Conservation (phyloP, 1,140 invertebrate genomes). For the Galleria mellonella region DNA sequence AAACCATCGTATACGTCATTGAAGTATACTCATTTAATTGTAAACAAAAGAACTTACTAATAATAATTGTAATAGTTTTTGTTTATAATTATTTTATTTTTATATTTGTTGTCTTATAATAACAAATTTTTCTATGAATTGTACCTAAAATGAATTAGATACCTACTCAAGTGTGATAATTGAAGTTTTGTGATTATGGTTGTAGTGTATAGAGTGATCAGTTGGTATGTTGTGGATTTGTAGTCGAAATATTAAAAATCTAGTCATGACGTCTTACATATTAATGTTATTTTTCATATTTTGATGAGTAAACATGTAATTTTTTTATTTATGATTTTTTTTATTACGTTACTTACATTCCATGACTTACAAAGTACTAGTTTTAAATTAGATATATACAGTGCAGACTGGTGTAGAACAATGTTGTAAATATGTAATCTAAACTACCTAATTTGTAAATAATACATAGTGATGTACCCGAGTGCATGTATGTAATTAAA, state of each 20-base stretch:
- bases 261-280: conserved; percentile 1
- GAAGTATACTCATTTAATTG: conserved; percentile 27
- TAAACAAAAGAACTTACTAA: background rate
- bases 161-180: too few species aligned
- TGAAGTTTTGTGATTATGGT: too few species aligned
- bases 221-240: too few species aligned
- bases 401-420: conserved; percentile 12
- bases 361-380: background rate
- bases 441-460: conserved; percentile 50
- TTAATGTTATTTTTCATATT: background rate
- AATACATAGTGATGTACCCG: conserved; percentile 54
- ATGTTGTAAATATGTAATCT: conserved; percentile 57
- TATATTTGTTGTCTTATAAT: background rate
- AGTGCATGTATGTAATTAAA: conserved; percentile 62
- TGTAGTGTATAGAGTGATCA: too few species aligned
- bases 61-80: background rate
- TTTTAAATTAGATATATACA: background rate
- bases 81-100: background rate
- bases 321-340: background rate
- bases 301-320: background rate
- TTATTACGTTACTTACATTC: background rate
- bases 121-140: background rate
- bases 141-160: too few species aligned
- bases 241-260: background rate
- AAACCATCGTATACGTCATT: conserved; percentile 33